These are phyloP conservation scores for Calliphora vicina DNA, from an alignment of 1,140 invertebrate genomes.

Conservation along the genomic window DNA sequence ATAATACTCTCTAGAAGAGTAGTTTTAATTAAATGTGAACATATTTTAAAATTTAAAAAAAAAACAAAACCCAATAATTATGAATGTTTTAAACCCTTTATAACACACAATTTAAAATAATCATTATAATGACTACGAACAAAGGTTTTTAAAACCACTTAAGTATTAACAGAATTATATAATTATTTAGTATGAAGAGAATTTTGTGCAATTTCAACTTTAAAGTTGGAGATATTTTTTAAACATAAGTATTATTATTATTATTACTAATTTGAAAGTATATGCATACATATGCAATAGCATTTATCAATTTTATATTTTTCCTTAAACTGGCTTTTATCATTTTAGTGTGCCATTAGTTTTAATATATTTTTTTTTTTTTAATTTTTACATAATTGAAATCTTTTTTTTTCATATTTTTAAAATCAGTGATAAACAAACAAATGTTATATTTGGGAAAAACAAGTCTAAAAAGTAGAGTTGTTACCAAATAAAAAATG, in stretches of 20 bases:
- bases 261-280: no score
- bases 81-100: not conserved
- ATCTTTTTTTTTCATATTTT: constrained; percentile 1
- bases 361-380: not conserved
- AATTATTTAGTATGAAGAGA: constrained; percentile 11
- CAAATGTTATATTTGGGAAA: not conserved
- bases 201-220: constrained; percentile 40
- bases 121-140: not conserved
- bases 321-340: not conserved
- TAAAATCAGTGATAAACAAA: not conserved
- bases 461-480: no score
- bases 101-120: not conserved
- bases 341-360: not conserved
- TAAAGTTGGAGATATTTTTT: constrained; percentile 32
- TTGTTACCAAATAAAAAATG: no score
- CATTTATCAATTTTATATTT: no score
- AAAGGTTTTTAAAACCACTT: constrained; percentile 40
- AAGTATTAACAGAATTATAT: constrained; percentile 6
- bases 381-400: not conserved
- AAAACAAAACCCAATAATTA: not conserved
- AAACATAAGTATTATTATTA: not conserved
- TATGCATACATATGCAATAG: no score
- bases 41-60: not conserved
- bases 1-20: not conserved
- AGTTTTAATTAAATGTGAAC: not conserved